Conservation (phyloP, 2,113 vertebrate species). For the Pheucticus melanocephalus region DNA sequence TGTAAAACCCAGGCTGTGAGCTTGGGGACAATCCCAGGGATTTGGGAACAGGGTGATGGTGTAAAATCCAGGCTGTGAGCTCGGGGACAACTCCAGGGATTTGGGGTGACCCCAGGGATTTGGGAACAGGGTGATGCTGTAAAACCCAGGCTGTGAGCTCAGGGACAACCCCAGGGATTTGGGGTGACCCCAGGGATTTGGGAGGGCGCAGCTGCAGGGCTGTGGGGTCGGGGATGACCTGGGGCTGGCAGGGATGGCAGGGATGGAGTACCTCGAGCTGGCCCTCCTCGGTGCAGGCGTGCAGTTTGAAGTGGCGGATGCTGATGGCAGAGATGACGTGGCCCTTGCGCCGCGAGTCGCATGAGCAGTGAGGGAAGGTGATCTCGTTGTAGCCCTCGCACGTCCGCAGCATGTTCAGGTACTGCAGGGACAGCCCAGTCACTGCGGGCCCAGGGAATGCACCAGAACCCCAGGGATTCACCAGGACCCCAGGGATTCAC, state of each 20-base stretch:
- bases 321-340: conserved; percentile 94
- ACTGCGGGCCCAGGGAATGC: too few relatives aligned
- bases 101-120: too few relatives aligned
- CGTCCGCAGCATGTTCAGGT: conserved; percentile 89
- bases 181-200: too few relatives aligned
- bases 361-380: conserved; percentile 93
- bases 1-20: too few relatives aligned
- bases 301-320: conserved; percentile 94
- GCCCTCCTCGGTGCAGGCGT: conserved; percentile 94
- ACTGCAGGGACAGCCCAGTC: conserved; percentile 65
- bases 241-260: background rate
- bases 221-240: background rate
- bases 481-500: background rate
- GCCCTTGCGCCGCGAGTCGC: conserved; percentile 93
- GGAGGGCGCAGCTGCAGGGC: background rate
- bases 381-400: conserved; percentile 97
- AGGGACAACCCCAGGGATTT: too few relatives aligned
- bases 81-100: too few relatives aligned
- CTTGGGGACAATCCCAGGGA: too few relatives aligned
- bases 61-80: too few relatives aligned
- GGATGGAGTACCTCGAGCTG: conserved; percentile 80
- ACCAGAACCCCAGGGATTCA: too few relatives aligned
- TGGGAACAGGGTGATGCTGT: too few relatives aligned
- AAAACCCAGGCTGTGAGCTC: too few relatives aligned
- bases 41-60: too few relatives aligned